Percentiles rank a stretch among this genome's conserved stretches.
Conservation (phyloP, 92 coral and sea anemone species). For the Umimayanthus kanabou region DNA sequence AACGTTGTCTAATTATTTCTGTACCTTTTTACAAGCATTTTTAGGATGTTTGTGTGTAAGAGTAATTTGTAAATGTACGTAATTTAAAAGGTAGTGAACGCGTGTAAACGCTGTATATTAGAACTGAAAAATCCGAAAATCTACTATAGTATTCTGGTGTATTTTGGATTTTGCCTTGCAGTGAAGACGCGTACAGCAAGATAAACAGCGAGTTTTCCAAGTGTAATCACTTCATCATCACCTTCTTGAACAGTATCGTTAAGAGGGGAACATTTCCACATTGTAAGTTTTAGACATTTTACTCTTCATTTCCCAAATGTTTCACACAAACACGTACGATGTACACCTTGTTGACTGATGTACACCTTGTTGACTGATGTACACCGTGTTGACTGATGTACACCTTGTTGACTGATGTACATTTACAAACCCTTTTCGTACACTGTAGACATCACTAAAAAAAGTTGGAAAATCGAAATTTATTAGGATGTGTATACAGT, state of each 20-base stretch:
- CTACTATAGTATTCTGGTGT: not conserved
- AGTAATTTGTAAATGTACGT: too few relatives aligned
- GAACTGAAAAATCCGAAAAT: too few relatives aligned
- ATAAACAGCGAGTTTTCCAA: constrained; percentile 87
- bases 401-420: not conserved
- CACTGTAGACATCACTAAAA: not conserved
- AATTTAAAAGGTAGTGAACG: too few relatives aligned
- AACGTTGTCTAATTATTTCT: too few relatives aligned
- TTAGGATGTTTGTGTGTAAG: too few relatives aligned
- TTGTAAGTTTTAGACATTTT: constrained; percentile 57
- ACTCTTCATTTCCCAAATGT: too few relatives aligned
- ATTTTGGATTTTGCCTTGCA: constrained; percentile 29
- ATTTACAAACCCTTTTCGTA: too few relatives aligned
- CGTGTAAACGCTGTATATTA: too few relatives aligned
- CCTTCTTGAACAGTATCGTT: constrained; percentile 78
- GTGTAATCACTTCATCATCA: constrained; percentile 88
- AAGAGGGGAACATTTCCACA: constrained; percentile 94
- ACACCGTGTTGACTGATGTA: not conserved
- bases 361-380: too few relatives aligned
- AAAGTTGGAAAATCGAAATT: not conserved
- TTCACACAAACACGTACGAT: too few relatives aligned
- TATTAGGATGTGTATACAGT: not conserved
- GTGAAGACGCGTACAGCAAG: constrained; percentile 66
- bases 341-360: too few relatives aligned
- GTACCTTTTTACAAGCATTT: too few relatives aligned